Base-by-base conservation (phyloP, 2,797 vertebrate genomes). In the Oreochromis mossambicus region DNA sequence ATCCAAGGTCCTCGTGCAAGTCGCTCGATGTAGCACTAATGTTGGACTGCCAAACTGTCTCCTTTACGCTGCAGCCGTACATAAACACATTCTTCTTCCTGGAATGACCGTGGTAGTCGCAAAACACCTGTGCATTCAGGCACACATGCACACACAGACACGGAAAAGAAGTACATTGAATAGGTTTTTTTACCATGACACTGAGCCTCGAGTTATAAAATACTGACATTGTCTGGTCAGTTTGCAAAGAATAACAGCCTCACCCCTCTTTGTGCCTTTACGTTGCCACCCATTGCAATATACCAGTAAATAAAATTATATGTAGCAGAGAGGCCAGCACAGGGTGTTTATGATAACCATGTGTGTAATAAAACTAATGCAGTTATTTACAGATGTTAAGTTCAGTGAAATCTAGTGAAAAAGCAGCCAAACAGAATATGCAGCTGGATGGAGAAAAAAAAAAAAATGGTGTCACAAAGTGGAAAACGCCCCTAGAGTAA, bases 31-130 rank as follows among this genome's bases (percentile, higher is more conserved):
- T 81, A 13, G 97, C 94, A 61, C 88, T 98, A 73, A 96, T 95
- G 78, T 86, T 96, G 38, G 98, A 97, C 83, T 98, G 98, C 98
- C 98, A 98, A 83, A 99, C 97, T 0, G 99, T 99, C 93, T 99
- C 98, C 92, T 98, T 99, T 90, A 99, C 93, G 76, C 99, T 99
- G 95, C 99, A 99, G 90, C 99, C 99, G 32, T 99, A 99, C 98
- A 99, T 98, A 86, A 99, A 99, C 1, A 99, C 98, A 19, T 99
- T 99, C 95, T 99, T 99, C 96, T 99, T 99, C 84, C 99, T 97
- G 79, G 98, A 99, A 92, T 99, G 99, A 79, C 99, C 99, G 56
- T 99, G 99, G 92, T 99, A 99, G 95, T 99, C 99, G 19, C 99
- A 99, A 93, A 97, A 99, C 63, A 99, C 98, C 98, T 99, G 91